These are phyloP conservation scores for Crypturellus undulatus DNA, from an alignment of 2,113 vertebrate species.

Conservation along the genomic window DNA sequence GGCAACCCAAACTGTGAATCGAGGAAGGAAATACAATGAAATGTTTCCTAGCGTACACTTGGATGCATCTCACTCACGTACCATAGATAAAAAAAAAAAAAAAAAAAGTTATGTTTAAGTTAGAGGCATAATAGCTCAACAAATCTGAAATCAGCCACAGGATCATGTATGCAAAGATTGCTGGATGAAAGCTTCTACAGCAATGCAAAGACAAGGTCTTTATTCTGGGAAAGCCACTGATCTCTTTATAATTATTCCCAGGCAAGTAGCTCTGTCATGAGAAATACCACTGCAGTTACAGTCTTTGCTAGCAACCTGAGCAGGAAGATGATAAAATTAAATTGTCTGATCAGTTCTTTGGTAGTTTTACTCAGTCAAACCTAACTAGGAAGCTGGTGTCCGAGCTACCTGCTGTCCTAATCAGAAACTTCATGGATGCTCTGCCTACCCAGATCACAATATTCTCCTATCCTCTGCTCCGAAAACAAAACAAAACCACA, in stretches of 20 bases:
- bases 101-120: no score
- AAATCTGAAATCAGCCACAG: not conserved
- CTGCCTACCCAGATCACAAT: not conserved
- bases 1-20: constrained; percentile 10
- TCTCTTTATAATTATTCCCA: not conserved
- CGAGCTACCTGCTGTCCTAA: not conserved
- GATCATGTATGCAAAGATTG: not conserved
- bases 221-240: not conserved
- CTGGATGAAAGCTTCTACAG: not conserved
- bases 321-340: not conserved
- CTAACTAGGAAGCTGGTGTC: not conserved
- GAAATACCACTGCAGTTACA: rapidly evolving
- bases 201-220: not conserved
- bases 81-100: no score
- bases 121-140: not conserved
- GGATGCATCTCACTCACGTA: rapidly evolving
- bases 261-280: not conserved
- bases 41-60: not conserved
- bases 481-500: not conserved
- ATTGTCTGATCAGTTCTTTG: not conserved
- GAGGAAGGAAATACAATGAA: not conserved
- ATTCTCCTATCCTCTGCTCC: not conserved
- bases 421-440: not conserved
- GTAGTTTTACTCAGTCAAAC: not conserved
- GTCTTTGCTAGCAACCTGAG: not conserved